Evolutionary conservation across 2,888 invertebrate genomes (phyloP).

Genomic region (Agapetus fuscipes): DNA sequence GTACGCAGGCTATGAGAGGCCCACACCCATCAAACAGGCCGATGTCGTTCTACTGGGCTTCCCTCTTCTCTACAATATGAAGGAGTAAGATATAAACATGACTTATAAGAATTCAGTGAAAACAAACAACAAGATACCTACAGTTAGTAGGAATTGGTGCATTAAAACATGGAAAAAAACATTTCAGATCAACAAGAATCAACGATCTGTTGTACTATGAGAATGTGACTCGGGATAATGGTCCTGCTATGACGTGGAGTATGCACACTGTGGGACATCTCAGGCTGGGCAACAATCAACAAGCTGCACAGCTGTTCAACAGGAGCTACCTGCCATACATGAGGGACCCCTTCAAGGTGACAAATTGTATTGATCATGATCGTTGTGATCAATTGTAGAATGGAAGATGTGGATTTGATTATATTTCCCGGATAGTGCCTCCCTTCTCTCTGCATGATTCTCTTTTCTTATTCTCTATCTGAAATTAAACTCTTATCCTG

Average conservation of each 20-base stretch:
- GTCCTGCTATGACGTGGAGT: constrained; percentile 39
- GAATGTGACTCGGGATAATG: constrained; percentile 28
- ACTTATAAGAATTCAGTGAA: too few relatives aligned
- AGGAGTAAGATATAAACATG: constrained; percentile 24
- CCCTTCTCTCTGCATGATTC: too few relatives aligned
- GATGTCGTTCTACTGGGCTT: constrained; percentile 33
- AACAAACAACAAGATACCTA: too few relatives aligned
- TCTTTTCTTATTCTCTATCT: too few relatives aligned
- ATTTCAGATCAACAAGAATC: constrained; percentile 20
- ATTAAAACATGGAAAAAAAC: neutral
- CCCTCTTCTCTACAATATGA: constrained; percentile 29
- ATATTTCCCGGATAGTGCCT: too few relatives aligned
- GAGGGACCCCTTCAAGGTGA: constrained; percentile 31
- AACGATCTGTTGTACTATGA: constrained; percentile 32
- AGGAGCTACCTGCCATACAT: constrained; percentile 30
- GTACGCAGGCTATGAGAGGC: constrained; percentile 27
- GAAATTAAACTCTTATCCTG: too few relatives aligned
- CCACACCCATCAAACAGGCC: constrained; percentile 32
- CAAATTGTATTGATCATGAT: too few relatives aligned
- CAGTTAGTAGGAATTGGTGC: too few relatives aligned
- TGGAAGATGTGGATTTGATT: too few relatives aligned
- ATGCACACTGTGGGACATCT: constrained; percentile 34
- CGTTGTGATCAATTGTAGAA: too few relatives aligned
- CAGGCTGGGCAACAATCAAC: constrained; percentile 23
- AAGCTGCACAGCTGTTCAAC: constrained; percentile 28